These are phyloP conservation scores for Anthophora plumipes DNA, from an alignment of 2,888 invertebrate genomes.

Conservation along the genomic window DNA sequence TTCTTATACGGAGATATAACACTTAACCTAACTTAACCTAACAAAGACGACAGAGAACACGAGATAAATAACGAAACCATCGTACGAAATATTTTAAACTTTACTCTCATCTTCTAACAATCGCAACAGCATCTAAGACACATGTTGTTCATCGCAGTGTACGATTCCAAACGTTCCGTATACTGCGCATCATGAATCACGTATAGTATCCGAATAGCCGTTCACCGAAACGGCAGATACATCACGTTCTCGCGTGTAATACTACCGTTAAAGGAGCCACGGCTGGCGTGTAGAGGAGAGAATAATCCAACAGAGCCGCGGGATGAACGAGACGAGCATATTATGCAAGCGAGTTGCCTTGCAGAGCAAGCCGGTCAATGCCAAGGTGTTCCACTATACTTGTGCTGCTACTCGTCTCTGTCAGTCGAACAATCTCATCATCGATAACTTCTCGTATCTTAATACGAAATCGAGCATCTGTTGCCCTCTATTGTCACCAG, in stretches of 20 bases:
- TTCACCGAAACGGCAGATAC: not conserved
- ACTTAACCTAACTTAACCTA: no score
- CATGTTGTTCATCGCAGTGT: not conserved
- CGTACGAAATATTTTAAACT: not conserved
- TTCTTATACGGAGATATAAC: no score
- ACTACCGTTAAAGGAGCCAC: conserved; percentile 40
- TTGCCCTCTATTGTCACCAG: conserved; percentile 32
- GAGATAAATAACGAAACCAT: no score
- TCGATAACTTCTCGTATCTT: conserved; percentile 36
- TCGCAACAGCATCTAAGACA: not conserved
- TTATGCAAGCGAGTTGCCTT: conserved; percentile 81
- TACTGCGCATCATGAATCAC: not conserved
- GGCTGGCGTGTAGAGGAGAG: conserved; percentile 24
- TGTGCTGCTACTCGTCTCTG: conserved; percentile 66
- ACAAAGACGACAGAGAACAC: no score
- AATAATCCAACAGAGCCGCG: conserved; percentile 68
- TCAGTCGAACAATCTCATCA: conserved; percentile 48
- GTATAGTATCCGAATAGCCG: conserved; percentile 6
- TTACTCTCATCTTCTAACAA: not conserved
- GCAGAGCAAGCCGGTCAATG: conserved; percentile 83
- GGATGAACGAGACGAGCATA: conserved; percentile 83
- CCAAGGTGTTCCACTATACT: conserved; percentile 80
- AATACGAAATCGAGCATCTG: not conserved
- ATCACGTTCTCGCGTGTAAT: conserved; percentile 8
- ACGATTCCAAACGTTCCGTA: not conserved